phyloP scores from a whole-genome alignment of 2,113 vertebrate genomes.

The Megalops atlanticus region DNA sequence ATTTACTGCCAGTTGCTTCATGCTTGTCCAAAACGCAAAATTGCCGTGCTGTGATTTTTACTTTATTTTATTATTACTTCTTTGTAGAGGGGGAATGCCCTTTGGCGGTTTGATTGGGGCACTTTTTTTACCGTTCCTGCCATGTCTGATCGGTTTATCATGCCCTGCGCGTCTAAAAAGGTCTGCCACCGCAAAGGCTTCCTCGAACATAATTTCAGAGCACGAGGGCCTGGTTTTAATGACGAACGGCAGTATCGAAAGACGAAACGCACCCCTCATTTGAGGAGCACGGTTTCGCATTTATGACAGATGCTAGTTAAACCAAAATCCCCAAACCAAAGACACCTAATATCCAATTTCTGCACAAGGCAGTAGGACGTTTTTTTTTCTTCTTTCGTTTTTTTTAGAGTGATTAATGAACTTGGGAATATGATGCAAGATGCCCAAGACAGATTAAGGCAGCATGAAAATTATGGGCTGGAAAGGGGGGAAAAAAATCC shows the following conservation, averaged over 20 bases:
- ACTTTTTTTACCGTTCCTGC: conserved; percentile 29
- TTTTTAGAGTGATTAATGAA: conserved; percentile 52
- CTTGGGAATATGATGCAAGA: conserved; percentile 54
- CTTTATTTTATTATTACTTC: conserved; percentile 18
- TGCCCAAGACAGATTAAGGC: conserved; percentile 48
- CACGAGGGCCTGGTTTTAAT: conserved; percentile 37
- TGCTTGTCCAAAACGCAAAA: conserved; percentile 29
- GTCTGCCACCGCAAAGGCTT: conserved; percentile 22
- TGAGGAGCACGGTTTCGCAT: conserved; percentile 51
- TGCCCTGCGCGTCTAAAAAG: not conserved
- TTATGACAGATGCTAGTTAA: conserved; percentile 54
- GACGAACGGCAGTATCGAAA: conserved; percentile 43
- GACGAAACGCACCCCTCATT: conserved; percentile 45
- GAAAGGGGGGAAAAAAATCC: conserved; percentile 28
- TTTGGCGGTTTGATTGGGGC: conserved; percentile 10
- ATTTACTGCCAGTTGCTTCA: conserved; percentile 32
- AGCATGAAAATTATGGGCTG: conserved; percentile 56
- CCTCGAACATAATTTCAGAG: conserved; percentile 27
- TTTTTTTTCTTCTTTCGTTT: conserved; percentile 33
- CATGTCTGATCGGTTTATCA: conserved; percentile 44
- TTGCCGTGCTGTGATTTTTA: conserved; percentile 27
- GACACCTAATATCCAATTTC: conserved; percentile 44
- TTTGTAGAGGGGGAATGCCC: conserved; percentile 2
- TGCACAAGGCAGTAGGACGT: conserved; percentile 30
- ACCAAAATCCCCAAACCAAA: conserved; percentile 40